phyloP scores from a whole-genome alignment of 2,797 vertebrate species.

The Chromis chromis region DNA sequence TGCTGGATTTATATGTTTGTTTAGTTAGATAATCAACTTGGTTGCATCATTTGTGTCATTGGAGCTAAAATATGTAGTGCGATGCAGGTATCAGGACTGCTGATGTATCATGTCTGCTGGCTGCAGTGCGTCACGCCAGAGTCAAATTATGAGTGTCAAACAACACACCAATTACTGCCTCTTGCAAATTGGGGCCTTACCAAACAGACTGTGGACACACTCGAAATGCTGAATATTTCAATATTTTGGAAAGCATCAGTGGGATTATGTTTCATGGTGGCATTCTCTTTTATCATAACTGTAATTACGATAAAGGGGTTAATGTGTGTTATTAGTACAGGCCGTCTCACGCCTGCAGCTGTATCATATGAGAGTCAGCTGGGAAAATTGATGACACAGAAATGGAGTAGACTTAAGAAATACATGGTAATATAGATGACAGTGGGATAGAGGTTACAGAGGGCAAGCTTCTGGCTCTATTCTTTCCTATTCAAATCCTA shows the following conservation, averaged over 20 bases:
- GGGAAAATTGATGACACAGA: slow-evolving; percentile 26
- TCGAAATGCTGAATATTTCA: slow-evolving; percentile 21
- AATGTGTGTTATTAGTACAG: slow-evolving; percentile 20
- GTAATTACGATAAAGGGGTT: background rate
- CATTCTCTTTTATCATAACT: slow-evolving; percentile 22
- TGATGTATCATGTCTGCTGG: slow-evolving; percentile 52
- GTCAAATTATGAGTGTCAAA: slow-evolving; percentile 64
- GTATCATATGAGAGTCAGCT: slow-evolving; percentile 60
- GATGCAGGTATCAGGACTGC: slow-evolving; percentile 44
- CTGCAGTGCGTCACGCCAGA: slow-evolving; percentile 47
- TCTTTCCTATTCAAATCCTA: background rate
- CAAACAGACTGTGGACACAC: slow-evolving; percentile 8
- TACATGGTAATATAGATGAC: slow-evolving; percentile 2
- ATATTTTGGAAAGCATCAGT: slow-evolving; percentile 11
- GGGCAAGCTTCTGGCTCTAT: background rate
- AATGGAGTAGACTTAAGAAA: slow-evolving; percentile 10
- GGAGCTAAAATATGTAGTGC: slow-evolving; percentile 44
- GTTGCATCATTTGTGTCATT: slow-evolving; percentile 30
- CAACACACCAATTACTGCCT: slow-evolving; percentile 60
- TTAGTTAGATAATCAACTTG: slow-evolving; percentile 8
- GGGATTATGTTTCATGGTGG: background rate
- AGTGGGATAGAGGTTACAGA: background rate
- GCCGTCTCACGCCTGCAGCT: slow-evolving; percentile 9
- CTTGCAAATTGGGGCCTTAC: slow-evolving; percentile 48
- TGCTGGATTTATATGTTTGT: too few species aligned